Base-by-base conservation (phyloP, 2,888 invertebrate genomes). In the Palloptera scutellata region DNA sequence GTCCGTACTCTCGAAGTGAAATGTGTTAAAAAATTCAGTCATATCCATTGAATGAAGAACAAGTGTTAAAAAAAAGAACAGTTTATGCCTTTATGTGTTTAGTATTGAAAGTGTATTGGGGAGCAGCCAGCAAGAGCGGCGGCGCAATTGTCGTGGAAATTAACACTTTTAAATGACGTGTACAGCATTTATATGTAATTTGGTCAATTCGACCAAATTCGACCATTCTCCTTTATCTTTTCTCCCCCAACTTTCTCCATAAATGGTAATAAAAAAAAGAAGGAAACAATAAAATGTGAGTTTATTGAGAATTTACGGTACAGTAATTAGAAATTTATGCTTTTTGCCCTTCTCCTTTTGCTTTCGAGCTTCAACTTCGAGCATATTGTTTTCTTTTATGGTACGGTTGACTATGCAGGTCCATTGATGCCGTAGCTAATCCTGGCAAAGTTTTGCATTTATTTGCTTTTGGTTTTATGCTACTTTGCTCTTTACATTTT, bases 91-190 rank as follows among this genome's bases (percentile, higher is more conserved):
- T 9, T 12, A 10, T 30, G 13, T 13, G 15, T 12, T 13, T 12
- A 5, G 40, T 13, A 59, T 53, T 20, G 61, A 61, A 61, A 63
- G 54, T 54, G 42, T 63, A 63, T 63, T 63, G 63, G 54, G 63
- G 3, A 30, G 30, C 30, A 30, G 30, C 30, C 30, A 30, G 30
- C 30, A 30, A 6, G 3, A 30, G 6, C 2, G 30, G 30, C 63
- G 20, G 55, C 45, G 53, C 63, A 63, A 63, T 63, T 63, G 63
- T 54, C 63, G 54, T 10, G 9, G 43, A 55, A 63, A 63, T 63
- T 63, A 63, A 43, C 63, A 63, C 63, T 63, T 63, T n/a, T 63
- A 54, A 54, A 63, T 54, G 55, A 17, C 45, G 54, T 45, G 13
- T 63, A 15, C 53, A 61, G 40, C 61, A 51, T 51, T 51, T 61